Percentiles rank a stretch among this genome's conserved stretches.
Evolutionary conservation across 2,113 vertebrate species (phyloP).

Genomic region (Chaetops frenatus): DNA sequence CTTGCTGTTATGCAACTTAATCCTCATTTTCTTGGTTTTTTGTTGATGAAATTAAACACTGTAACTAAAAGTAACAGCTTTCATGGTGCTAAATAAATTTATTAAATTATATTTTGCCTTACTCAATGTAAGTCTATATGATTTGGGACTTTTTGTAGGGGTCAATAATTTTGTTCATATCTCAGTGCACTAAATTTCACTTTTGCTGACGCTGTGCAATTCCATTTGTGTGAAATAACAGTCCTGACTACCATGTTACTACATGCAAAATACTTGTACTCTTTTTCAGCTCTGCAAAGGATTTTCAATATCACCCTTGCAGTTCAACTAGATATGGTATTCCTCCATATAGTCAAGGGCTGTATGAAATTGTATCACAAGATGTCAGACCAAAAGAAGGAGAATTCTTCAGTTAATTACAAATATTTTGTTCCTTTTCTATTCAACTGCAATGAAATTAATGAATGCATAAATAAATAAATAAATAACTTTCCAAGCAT

Average conservation of each 20-base stretch:
- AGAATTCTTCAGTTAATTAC: not conserved
- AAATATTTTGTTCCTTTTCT: not conserved
- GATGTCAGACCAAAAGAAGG: not conserved
- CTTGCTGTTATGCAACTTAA: not conserved
- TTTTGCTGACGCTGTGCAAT: not conserved
- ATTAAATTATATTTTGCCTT: not conserved
- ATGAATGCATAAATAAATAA: not conserved
- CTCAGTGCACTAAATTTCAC: not conserved
- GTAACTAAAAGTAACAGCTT: not conserved
- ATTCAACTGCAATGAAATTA: not conserved
- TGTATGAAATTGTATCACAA: not conserved
- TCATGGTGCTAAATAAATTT: not conserved
- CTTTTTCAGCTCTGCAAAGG: not conserved
- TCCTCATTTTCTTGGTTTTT: not conserved
- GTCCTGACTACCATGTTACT: not conserved
- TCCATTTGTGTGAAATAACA: not conserved
- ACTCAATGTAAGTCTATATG: not conserved
- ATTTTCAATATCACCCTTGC: not conserved
- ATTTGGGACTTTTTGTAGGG: not conserved
- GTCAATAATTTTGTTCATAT: slow-evolving; percentile 1
- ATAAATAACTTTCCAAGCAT: not conserved
- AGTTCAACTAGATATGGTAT: not conserved
- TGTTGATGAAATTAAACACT: not conserved
- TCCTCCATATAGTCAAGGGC: not conserved
- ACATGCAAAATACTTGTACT: not conserved